These are phyloP conservation scores for Leptopilina syphax DNA, from an alignment of 2,888 invertebrate genomes.

Conservation along the genomic window DNA sequence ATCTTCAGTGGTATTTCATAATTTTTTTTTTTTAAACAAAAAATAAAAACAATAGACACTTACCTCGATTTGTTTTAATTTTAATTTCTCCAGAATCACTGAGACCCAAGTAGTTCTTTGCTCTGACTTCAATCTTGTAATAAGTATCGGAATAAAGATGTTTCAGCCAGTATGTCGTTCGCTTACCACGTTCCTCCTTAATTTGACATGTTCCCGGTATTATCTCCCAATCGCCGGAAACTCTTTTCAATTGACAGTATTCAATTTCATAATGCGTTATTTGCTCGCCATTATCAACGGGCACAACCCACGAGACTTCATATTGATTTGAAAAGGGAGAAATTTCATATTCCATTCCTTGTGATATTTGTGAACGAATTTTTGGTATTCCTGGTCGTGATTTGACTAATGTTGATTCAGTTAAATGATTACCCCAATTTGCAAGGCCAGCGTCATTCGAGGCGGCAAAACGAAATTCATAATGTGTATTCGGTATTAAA, in stretches of 20 bases:
- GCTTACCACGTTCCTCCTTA: slow-evolving; percentile 81
- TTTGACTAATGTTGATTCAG: slow-evolving; percentile 85
- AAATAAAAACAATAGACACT: slow-evolving; percentile 76
- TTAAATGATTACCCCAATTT: slow-evolving; percentile 83
- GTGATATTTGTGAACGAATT: slow-evolving; percentile 78
- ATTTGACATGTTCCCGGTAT: slow-evolving; percentile 79
- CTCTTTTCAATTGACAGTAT: slow-evolving; percentile 86
- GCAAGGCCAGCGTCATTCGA: slow-evolving; percentile 90
- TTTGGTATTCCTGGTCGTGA: slow-evolving; percentile 87
- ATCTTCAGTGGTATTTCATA: slow-evolving; percentile 3
- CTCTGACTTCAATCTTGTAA: slow-evolving; percentile 90
- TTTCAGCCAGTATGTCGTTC: slow-evolving; percentile 83
- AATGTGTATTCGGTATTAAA: slow-evolving; percentile 86
- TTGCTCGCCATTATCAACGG: slow-evolving; percentile 92
- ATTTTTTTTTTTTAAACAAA: slow-evolving; percentile 24
- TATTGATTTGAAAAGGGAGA: slow-evolving; percentile 87
- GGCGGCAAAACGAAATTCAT: slow-evolving; percentile 91
- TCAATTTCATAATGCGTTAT: slow-evolving; percentile 89
- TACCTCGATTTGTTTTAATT: slow-evolving; percentile 93
- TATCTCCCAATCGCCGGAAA: slow-evolving; percentile 82
- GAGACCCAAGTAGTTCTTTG: slow-evolving; percentile 91
- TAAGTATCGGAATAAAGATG: slow-evolving; percentile 86
- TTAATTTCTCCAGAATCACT: slow-evolving; percentile 87
- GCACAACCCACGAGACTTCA: slow-evolving; percentile 90
- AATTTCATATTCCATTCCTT: slow-evolving; percentile 70